phyloP scores from a whole-genome alignment of 1,140 invertebrate genomes.

The Linepithema humile region DNA sequence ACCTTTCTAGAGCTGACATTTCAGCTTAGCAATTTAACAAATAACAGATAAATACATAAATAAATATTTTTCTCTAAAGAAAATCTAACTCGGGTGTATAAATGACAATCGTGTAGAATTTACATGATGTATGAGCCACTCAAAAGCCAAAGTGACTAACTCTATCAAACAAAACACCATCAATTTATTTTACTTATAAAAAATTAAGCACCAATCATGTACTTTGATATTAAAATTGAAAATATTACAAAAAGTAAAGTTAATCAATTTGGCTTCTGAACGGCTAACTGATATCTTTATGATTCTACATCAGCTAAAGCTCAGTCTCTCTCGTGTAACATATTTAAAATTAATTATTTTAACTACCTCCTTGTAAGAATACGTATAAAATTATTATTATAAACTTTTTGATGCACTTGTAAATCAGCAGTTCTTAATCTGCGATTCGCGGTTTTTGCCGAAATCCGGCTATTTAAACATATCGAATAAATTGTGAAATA shows the following conservation, averaged over 20 bases:
- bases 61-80: not conserved
- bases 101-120: not conserved
- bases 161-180: no score
- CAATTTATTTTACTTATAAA: no score
- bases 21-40: not conserved
- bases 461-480: not conserved
- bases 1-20: not conserved
- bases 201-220: no score
- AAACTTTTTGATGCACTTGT: conserved; percentile 24
- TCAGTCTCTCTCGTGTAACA: conserved; percentile 7
- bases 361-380: conserved; percentile 41
- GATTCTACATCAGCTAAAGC: no score
- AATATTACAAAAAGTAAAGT: no score
- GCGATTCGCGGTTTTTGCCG: not conserved
- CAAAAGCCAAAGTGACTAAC: no score
- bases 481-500: not conserved
- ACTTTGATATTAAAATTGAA: no score
- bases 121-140: no score
- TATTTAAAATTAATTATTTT: conserved; percentile 24
- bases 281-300: no score
- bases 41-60: not conserved
- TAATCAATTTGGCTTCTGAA: no score
- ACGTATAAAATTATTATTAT: not conserved
- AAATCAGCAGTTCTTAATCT: not conserved
- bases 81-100: not conserved